phyloP scores from a whole-genome alignment of 2,888 invertebrate genomes.

The Exephanes ischioxanthus region DNA sequence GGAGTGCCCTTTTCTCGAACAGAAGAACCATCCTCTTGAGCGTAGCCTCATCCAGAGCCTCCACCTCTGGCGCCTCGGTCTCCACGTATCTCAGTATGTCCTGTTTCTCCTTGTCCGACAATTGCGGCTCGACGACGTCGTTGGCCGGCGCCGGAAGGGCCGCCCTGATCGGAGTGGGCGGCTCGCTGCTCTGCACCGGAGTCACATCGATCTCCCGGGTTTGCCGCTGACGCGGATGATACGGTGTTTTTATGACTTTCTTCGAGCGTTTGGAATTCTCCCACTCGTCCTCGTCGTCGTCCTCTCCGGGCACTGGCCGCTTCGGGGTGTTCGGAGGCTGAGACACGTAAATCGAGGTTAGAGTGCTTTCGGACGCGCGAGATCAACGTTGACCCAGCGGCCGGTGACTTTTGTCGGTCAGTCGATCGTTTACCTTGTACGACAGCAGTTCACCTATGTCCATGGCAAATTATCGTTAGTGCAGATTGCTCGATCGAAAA shows the following conservation, averaged over 20 bases:
- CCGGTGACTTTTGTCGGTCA: neutral
- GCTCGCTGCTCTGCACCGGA: conserved; percentile 74
- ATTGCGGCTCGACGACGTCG: conserved; percentile 87
- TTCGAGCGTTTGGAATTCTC: conserved; percentile 87
- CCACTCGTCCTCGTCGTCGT: conserved; percentile 88
- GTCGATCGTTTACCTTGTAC: conserved; percentile 81
- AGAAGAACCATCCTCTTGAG: conserved; percentile 95
- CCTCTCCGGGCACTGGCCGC: conserved; percentile 88
- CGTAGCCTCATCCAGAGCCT: conserved; percentile 94
- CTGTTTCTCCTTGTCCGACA: conserved; percentile 91
- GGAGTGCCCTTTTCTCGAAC: conserved; percentile 97
- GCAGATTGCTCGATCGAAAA: neutral
- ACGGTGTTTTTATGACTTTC: conserved; percentile 85
- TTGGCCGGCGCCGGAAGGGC: conserved; percentile 86
- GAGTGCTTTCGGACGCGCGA: neutral
- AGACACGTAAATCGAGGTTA: conserved; percentile 12
- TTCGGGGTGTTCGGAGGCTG: conserved; percentile 95
- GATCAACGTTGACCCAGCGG: neutral
- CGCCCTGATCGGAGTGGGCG: conserved; percentile 79
- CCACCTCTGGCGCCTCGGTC: conserved; percentile 93
- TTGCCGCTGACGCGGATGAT: conserved; percentile 84
- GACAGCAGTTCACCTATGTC: conserved; percentile 85
- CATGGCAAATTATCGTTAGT: conserved; percentile 75
- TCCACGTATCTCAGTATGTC: conserved; percentile 94
- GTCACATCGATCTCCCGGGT: conserved; percentile 75